Evolutionary conservation across 2,888 invertebrate genomes (phyloP), one percentile per base, ranked within the genome.

Genomic region (Villa cingulata): DNA sequence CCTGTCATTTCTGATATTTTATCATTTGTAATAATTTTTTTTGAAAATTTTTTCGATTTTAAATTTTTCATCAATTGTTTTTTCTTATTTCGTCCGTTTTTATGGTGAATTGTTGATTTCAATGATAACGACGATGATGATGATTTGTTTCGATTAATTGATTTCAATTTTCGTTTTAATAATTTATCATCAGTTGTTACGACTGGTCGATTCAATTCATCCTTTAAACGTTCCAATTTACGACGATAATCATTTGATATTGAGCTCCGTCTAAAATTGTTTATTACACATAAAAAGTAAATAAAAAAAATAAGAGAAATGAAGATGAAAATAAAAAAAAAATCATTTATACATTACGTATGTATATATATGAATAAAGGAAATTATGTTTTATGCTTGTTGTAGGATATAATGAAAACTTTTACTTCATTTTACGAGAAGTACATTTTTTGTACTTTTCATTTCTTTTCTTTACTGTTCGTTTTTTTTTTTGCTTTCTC

Each of bases 201-300:
- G n/a, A 60, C 55, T 2, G 68, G 66, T 10, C 59, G 59, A 57
- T 60, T 66, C 4, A 68, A 59, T 48, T 69, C 69, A 7, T 62
- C 62, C 40, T 60, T 61, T 37, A 68, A 51, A 23, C 60, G 62
- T 46, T 67, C 58, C 48, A 68, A 49, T 51, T 62, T 63, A 14
- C 54, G 50, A 37, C 53, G 56, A 42, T 67, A 65, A 19, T 66
- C 65, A 4, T 56, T 38, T 37, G 36, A 37, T 41, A 37, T 15
- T 20, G 46, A 27, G 29, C 34, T 46, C 3, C 36, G 39, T 23
- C n/a, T 46, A 23, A 23, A 23, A 6, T 23, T 23, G 4, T 23
- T 23, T 23, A 6, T 4, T 23, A 23, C 7, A 7, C 34, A 34
- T 10, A 42, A 12, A 18, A 39, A 39, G 12, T 6, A 20, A n/a